Percentiles rank a stretch among this genome's conserved stretches.
Conservation (phyloP, 2,888 invertebrate species). For the Molanna angustata region DNA sequence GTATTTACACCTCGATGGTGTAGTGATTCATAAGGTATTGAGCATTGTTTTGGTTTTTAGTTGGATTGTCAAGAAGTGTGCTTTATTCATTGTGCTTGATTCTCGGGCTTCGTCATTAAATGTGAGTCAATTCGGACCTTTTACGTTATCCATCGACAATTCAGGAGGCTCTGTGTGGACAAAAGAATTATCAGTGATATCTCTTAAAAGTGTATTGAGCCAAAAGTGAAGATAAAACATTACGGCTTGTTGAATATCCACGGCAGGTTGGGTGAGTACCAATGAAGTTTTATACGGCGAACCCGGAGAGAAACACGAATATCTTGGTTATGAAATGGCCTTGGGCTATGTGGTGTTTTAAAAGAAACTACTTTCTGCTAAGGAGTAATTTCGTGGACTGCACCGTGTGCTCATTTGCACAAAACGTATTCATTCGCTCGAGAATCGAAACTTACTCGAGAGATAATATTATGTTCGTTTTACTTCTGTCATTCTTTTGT, state of each 20-base stretch:
- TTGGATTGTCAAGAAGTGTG: conserved; percentile 25
- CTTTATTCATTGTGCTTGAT: conserved; percentile 19
- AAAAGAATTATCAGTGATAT: background rate
- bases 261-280: background rate
- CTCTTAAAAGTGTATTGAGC: background rate
- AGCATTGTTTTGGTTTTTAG: conserved; percentile 27
- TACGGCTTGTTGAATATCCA: background rate
- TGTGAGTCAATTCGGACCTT: conserved; percentile 20
- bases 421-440: too few relatives aligned
- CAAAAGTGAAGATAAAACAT: background rate
- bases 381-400: too few relatives aligned
- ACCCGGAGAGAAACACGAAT: conserved; percentile 4
- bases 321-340: conserved; percentile 26
- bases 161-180: background rate
- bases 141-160: conserved; percentile 7
- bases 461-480: too few relatives aligned
- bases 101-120: conserved; percentile 22
- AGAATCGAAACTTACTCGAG: too few relatives aligned
- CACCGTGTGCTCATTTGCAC: too few relatives aligned
- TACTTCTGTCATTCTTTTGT: too few relatives aligned
- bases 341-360: conserved; percentile 22
- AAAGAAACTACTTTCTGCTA: conserved; percentile 28
- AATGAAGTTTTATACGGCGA: background rate
- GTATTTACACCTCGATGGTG: conserved; percentile 10
- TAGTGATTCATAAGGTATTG: conserved; percentile 15